A percentile compares a stretch with the other conserved stretches of the same genome.
Conservation (phyloP, 2,888 invertebrate species). For the Rosalia funebris region DNA sequence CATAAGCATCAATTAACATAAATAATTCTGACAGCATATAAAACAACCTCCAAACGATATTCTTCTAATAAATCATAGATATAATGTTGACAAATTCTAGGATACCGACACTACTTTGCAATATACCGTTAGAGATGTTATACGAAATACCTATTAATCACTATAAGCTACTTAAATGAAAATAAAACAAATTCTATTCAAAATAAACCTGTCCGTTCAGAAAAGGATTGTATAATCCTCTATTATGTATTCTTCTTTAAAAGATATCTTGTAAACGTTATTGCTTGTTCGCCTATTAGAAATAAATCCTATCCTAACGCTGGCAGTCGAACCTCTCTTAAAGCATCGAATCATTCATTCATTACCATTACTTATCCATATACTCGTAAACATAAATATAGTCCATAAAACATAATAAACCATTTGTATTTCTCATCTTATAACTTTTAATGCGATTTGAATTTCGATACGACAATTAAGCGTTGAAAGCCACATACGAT, state of each 20-base stretch:
- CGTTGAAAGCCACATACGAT: not conserved
- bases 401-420: not conserved
- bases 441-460: not conserved
- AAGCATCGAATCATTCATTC: not conserved
- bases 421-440: not conserved
- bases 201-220: not conserved
- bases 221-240: not conserved
- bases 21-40: no score
- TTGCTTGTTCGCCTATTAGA: not conserved
- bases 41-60: no score
- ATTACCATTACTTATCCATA: not conserved
- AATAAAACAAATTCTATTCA: not conserved
- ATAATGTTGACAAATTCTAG: no score
- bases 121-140: not conserved
- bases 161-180: conserved; percentile 8
- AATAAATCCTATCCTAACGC: not conserved
- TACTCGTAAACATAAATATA: not conserved
- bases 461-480: not conserved
- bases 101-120: no score
- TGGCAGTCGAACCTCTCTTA: not conserved
- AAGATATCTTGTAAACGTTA: not conserved
- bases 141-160: conserved; percentile 2
- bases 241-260: not conserved
- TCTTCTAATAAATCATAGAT: no score
- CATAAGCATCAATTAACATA: no score